Conservation (phyloP, 37 sponge, comb jelly and placozoan species). For the Tethya wilhelma region DNA sequence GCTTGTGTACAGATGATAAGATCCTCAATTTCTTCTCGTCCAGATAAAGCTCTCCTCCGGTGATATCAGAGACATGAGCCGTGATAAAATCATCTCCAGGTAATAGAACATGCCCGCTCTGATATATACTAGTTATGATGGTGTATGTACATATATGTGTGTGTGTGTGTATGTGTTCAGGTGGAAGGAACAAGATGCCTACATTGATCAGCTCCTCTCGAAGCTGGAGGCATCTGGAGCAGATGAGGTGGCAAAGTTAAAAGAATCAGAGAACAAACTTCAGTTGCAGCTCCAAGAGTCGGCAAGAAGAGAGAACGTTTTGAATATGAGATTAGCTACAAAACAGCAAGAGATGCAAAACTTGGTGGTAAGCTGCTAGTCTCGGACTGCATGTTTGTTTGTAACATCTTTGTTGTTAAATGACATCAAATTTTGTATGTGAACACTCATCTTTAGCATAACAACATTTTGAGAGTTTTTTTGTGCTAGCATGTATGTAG, state of each 20-base stretch:
- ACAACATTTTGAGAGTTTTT: too few species aligned
- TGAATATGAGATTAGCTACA: conserved; percentile 93
- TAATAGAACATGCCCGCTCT: conserved; percentile 8
- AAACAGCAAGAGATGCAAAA: conserved; percentile 95
- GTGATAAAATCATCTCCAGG: conserved; percentile 68
- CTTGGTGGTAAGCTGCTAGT: conserved; percentile 70
- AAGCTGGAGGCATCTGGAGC: conserved; percentile 56
- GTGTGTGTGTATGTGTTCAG: conserved; percentile 8
- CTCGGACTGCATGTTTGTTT: too few species aligned
- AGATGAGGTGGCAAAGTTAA: conserved; percentile 63
- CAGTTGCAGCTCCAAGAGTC: conserved; percentile 87
- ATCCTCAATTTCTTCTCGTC: neutral
- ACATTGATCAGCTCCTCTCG: conserved; percentile 75
- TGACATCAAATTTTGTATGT: neutral
- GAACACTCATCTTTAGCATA: too few species aligned
- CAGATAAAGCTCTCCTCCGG: conserved; percentile 51
- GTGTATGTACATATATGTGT: neutral
- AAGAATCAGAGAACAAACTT: conserved; percentile 75
- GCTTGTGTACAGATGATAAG: too few species aligned
- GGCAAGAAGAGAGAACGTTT: conserved; percentile 87
- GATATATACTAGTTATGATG: neutral
- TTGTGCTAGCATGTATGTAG: too few species aligned
- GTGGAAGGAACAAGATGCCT: conserved; percentile 91
- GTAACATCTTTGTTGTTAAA: neutral
- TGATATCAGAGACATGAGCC: conserved; percentile 51